Evolutionary conservation across 2,888 invertebrate genomes (phyloP).

Genomic region (Xestia sexstrigata): DNA sequence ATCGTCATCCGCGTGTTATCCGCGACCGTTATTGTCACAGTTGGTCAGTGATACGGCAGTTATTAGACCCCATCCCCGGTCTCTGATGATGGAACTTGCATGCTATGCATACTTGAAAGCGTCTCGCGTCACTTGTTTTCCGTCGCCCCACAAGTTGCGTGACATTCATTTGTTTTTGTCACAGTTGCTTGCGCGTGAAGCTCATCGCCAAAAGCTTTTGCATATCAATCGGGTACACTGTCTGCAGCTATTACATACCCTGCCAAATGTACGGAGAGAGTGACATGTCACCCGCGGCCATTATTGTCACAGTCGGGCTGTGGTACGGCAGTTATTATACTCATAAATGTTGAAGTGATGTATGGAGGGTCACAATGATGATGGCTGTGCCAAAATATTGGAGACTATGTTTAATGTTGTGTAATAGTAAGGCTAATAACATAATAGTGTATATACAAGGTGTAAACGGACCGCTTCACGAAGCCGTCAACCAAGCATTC

Average conservation of each 20-base stretch:
- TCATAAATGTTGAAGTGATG: slow-evolving; percentile 31
- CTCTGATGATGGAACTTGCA: background rate
- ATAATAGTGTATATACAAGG: background rate
- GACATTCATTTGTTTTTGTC: background rate
- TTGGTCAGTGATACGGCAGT: no score
- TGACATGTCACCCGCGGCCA: slow-evolving; percentile 23
- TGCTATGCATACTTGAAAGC: background rate
- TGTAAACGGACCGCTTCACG: no score
- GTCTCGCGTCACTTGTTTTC: background rate
- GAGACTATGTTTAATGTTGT: slow-evolving; percentile 12
- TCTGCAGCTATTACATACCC: slow-evolving; percentile 1
- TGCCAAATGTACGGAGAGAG: slow-evolving; percentile 5
- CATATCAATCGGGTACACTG: slow-evolving; percentile 22
- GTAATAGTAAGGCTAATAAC: background rate
- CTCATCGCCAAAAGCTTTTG: slow-evolving; percentile 2
- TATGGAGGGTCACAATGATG: slow-evolving; percentile 22
- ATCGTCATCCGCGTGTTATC: no score
- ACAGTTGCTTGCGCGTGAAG: background rate
- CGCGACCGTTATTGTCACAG: no score
- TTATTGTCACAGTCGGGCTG: slow-evolving; percentile 26
- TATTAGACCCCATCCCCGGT: no score
- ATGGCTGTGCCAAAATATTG: slow-evolving; percentile 26
- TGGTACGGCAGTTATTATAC: slow-evolving; percentile 20
- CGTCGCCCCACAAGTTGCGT: background rate
- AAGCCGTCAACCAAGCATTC: no score